Evolutionary conservation across 2,888 invertebrate genomes (phyloP), one percentile per base, ranked within the genome.

Genomic region (Metellina segmentata): DNA sequence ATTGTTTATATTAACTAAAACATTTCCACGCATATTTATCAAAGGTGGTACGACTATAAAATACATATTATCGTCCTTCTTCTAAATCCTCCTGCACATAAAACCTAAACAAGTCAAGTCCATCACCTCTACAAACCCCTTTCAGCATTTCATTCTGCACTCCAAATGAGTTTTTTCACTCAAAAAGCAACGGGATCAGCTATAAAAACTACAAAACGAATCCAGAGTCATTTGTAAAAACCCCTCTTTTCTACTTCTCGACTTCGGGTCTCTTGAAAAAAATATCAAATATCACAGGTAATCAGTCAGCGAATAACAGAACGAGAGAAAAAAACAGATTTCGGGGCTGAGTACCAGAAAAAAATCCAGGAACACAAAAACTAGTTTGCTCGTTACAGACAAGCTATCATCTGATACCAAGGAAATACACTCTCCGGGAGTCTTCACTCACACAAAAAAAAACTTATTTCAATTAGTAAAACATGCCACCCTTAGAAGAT

Each of bases 381-480:
- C 11, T 61, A 61, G 61, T 61, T 16, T 34, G 34, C 61, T 61
- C 61, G 61, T 61, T 61, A 61, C 11, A 61, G 61, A 61, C 13
- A 16, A 61, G 61, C 61, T 61, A 61, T 61, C 61, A 61, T 61
- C 61, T 16, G 13, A 61, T 61, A 61, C 34, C 34, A 34, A 34
- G 34, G n/a, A 34, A 34, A 34, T 34, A 34, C 34, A 34, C 34
- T 34, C 34, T 34, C 34, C 34, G 34, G 1, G 34, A 34, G 34
- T 34, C 4, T 34, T 4, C 34, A 34, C 61, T 61, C 61, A 16
- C 13, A 11, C 61, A 16, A 72, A 61, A 85, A 90, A 90, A 90
- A 90, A 75, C 72, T 74, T 49, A 86, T 90, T 90, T 90, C 90
- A 90, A 90, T 90, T 90, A 90, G 85, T 81, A 85, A 90, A 90